Evolutionary conservation across 2,888 invertebrate species (phyloP), one percentile per base, ranked within the genome.

Genomic region (Xylocampa areola): DNA sequence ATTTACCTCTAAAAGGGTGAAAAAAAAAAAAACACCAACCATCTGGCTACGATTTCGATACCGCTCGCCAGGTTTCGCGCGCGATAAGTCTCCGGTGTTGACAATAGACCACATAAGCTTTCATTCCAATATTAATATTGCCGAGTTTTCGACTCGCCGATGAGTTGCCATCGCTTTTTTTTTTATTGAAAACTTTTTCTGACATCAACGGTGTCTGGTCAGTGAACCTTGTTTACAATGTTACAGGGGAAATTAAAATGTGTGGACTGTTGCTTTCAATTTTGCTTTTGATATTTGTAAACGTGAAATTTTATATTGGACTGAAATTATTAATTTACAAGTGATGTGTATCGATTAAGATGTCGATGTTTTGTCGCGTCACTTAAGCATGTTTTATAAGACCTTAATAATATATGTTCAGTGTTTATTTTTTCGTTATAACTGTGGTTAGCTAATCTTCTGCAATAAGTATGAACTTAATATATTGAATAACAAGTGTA

Each of bases 51-150:
- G 21, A 65, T 49, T 45, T 40, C 48, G 66, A 68, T 76, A 78
- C 79, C 57, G 51, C 8, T 52, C 53, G 55, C 50, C 45, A 63
- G 44, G 25, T 67, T 57, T 68, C 57, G 67, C 69, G 13, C 14
- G 30, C 50, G 69, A 67, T 69, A 64, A 64, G 21, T 27, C 21
- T 36, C 36, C 79, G 73, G 64, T 39, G 45, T 41, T 73, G 59
- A 76, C 69, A 83, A 86, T 88, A 82, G 29, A 25, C 37, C 68
- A 52, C 51, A 39, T 57, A 60, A 59, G 68, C 74, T 82, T 81
- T 86, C 87, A 88, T 89, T 89, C 80, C 84, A 81, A 88, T 90
- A 90, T 90, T 89, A 89, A 90, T 90, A 88, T 87, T 83, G 80
- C 74, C 68, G 55, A 76, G 77, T 79, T 81, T n/a, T 79, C 68